These are phyloP conservation scores for Pelodytes ibericus DNA, from an alignment of 2,797 vertebrate species.

Conservation along the genomic window DNA sequence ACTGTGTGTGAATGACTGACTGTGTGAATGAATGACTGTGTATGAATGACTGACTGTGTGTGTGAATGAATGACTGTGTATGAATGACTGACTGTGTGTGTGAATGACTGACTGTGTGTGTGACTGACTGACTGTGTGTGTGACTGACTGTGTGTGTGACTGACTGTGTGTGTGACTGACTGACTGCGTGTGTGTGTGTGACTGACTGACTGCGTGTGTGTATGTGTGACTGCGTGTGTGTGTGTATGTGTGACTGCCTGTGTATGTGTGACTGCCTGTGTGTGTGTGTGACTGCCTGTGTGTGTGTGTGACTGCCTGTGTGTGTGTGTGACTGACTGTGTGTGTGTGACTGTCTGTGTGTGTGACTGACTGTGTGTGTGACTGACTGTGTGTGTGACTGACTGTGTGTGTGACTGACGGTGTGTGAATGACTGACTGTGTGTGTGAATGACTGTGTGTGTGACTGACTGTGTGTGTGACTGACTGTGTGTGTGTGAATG, in stretches of 20 bases:
- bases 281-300: background rate
- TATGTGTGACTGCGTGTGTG: background rate
- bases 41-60: too few species aligned
- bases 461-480: too few species aligned
- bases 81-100: background rate
- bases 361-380: background rate
- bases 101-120: too few species aligned
- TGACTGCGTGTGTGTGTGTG: background rate
- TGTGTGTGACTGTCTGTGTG: background rate
- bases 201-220: background rate
- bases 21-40: background rate
- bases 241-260: background rate
- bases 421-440: background rate
- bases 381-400: background rate
- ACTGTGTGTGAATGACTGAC: background rate
- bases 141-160: background rate
- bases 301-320: background rate
- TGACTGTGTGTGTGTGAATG: too few species aligned
- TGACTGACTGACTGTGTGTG: background rate
- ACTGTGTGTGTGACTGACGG: background rate
- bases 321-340: background rate
- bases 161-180: too few species aligned
- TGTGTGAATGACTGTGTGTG: background rate
- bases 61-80: background rate
- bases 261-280: background rate